Base-by-base conservation (phyloP, 2,113 vertebrate species). In the Passer montanus region DNA sequence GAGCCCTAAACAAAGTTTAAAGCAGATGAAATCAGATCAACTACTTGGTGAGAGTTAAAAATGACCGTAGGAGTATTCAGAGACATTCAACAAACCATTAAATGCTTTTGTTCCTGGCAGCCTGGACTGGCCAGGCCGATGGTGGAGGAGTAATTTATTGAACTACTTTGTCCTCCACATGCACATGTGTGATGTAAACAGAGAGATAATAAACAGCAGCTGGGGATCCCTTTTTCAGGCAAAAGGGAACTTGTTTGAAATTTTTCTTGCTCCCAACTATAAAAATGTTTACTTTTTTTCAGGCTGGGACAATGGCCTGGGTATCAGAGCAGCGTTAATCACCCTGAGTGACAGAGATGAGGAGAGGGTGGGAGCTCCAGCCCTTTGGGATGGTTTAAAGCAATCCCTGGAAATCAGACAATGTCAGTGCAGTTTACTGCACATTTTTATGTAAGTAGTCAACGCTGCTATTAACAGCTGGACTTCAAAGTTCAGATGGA, bases 141-240 rank as follows among this genome's bases (percentile, higher is more conserved):
- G 87, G 81, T 20, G 5, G 55, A 83, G 86, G 5, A 91, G 88
- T 94, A 96, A 97, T 97, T 97, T 94, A 96, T 96, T 81, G 94
- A 94, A 96, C 80, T 53, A 92, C 95, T 97, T 93, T 87, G 90
- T 96, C 95, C 95, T 96, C 94, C 74, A 15, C 95, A 82, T 87
- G 86, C 86, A 96, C 95, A 94, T 93, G 92, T 96, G 95, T 79
- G 96, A 93, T 96, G 74, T 96, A 96, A 97, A 97, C 95, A 96
- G 26, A 94, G 58, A 96, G 95, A 96, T 95, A 94, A 97, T 97
- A 97, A 96, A 96, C 96, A 96, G 95, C 96, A 95, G 95, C 95
- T 97, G 96, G 92, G 77, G 86, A 94, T 96, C 93, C 80, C 89
- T 87, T 95, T 78, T 96, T 67, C 95, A 92, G 69, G 83, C 83